A percentile compares a stretch with the other conserved stretches of the same genome.
Conservation (phyloP, 2,888 invertebrate genomes). For the Tinea trinotella region DNA sequence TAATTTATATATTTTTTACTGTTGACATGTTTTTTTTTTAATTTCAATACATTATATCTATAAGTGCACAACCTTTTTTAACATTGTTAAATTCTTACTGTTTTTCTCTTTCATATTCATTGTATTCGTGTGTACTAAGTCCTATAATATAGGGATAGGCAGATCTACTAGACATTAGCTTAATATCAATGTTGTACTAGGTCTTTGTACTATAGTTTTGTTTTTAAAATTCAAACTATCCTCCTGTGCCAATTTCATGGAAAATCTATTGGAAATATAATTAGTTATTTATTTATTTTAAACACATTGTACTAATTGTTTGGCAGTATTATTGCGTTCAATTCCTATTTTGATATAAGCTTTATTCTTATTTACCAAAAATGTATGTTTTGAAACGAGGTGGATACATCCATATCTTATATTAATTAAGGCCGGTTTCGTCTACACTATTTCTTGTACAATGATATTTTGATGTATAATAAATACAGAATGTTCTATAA, state of each 20-base stretch:
- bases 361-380: not conserved
- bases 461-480: slow-evolving; percentile 26
- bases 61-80: slow-evolving; percentile 68
- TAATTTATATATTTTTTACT: not conserved
- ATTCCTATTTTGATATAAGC: slow-evolving; percentile 41
- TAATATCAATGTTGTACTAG: no score
- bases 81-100: slow-evolving; percentile 22
- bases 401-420: slow-evolving; percentile 8
- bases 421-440: slow-evolving; percentile 54
- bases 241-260: not conserved
- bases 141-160: not conserved
- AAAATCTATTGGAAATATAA: not conserved
- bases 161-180: not conserved
- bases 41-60: slow-evolving; percentile 46
- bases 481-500: slow-evolving; percentile 61
- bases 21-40: slow-evolving; percentile 30
- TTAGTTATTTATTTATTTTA: not conserved
- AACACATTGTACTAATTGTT: slow-evolving; percentile 28
- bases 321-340: slow-evolving; percentile 67
- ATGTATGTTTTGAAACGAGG: not conserved
- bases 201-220: no score
- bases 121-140: not conserved
- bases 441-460: slow-evolving; percentile 13
- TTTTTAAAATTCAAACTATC: no score
- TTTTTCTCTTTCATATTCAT: not conserved